Percentiles rank a stretch among this genome's conserved stretches.
Conservation (phyloP, 2,888 invertebrate species). For the Cerceris ruficornis region DNA sequence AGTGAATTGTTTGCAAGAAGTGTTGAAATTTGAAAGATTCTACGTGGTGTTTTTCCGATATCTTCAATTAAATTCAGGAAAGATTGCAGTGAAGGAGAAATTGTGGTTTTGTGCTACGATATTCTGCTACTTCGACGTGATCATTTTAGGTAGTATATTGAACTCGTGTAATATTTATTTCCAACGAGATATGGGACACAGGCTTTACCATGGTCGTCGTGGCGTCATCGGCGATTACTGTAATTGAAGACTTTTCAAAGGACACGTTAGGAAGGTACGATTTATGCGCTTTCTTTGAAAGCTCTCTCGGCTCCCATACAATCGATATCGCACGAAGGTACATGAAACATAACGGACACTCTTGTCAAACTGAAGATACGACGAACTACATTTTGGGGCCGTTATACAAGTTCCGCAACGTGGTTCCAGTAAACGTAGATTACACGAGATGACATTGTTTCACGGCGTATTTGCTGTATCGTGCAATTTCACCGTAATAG, state of each 20-base stretch:
- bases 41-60: background rate
- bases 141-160: background rate
- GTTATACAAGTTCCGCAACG: slow-evolving; percentile 6
- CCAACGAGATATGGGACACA: slow-evolving; percentile 71
- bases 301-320: background rate
- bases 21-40: background rate
- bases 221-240: slow-evolving; percentile 74
- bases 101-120: background rate
- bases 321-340: background rate
- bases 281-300: background rate
- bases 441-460: slow-evolving; percentile 35
- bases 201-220: slow-evolving; percentile 74
- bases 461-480: slow-evolving; percentile 35
- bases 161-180: background rate
- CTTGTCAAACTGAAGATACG: background rate
- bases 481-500: slow-evolving; percentile 17
- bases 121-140: background rate
- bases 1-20: background rate
- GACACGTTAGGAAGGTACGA: slow-evolving; percentile 79
- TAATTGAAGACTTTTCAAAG: slow-evolving; percentile 78
- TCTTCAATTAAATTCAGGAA: too few relatives aligned
- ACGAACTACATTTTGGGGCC: background rate
- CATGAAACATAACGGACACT: background rate
- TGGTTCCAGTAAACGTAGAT: background rate
- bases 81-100: background rate